Conservation (phyloP, 1,140 invertebrate species). For the Heterodera schachtii region DNA sequence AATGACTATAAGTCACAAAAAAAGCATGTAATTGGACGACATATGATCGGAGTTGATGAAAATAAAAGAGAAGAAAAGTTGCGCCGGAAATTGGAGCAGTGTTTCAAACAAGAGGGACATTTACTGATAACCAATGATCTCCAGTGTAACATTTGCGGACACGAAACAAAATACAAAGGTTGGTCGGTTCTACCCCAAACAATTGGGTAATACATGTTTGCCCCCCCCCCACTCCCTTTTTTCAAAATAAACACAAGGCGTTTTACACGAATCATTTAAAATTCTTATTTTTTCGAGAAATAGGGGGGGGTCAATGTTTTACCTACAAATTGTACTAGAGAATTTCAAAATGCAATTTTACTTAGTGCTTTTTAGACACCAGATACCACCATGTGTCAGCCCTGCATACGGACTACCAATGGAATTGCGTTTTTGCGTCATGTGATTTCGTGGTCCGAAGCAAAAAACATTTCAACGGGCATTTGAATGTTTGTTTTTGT, state of each 20-base stretch:
- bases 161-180: constrained; percentile 15
- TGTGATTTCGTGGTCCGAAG: constrained; percentile 3
- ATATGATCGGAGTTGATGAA: background rate
- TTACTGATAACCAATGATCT: constrained; percentile 25
- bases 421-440: constrained; percentile 12
- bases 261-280: no score
- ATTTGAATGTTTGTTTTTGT: constrained; percentile 21
- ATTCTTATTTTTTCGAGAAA: no score
- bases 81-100: constrained; percentile 5
- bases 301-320: no score
- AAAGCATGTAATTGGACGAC: constrained; percentile 11
- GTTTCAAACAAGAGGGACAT: constrained; percentile 11
- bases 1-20: constrained; percentile 23
- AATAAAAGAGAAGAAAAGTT: background rate
- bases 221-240: no score
- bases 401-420: constrained; percentile 17
- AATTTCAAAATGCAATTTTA: background rate
- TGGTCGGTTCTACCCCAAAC: background rate
- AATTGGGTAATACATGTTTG: background rate
- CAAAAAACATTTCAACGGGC: background rate
- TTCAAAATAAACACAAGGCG: no score
- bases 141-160: constrained; percentile 27
- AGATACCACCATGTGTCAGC: constrained; percentile 18
- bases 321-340: no score
- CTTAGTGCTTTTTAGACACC: background rate